Evolutionary conservation across 2,888 invertebrate species (phyloP), one percentile per base, ranked within the genome.

Genomic region (Dryobota labecula): DNA sequence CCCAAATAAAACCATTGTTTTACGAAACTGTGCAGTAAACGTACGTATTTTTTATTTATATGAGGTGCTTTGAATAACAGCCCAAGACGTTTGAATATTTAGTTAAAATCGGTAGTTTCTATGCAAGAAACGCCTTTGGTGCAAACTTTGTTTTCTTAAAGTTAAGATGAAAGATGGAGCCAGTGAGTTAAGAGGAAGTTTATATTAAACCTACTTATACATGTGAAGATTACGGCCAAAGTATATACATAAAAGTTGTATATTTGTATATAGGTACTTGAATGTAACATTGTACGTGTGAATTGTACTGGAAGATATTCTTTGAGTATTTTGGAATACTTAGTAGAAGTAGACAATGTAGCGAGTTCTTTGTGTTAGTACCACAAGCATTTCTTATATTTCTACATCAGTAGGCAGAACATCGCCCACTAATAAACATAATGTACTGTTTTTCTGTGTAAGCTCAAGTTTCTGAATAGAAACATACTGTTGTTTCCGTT

Each of bases 101-200:
- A 74, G 68, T 77, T 82, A 76, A 79, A 79, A 84, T 79, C 62
- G 64, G 62, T 82, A 82, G 80, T 87, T 76, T 80, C 78, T 75
- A 83, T 83, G 76, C 81, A 73, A 76, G 79, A 83, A 82, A 82
- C 79, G 82, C 80, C 81, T 88, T 86, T 87, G 85, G 82, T 80
- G 61, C 45, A 74, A 89, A 85, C 85, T 87, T 83, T 83, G 81
- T 84, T 84, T 80, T 80, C 84, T 78, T 73, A 68, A 78, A 82
- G 73, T 82, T 82, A 51, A 82, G 74, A 84, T 78, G 84, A 79
- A 84, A 84, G 77, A 83, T 77, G 82, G 83, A 82, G 57, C 72
- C 65, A 79, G 74, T 79, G 78, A 85, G 76, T 83, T 80, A 82
- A 57, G 76, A 80, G 70, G 76, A 83, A 86, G 83, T 82, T 84